Percentiles rank a stretch among this genome's conserved stretches.
These are phyloP conservation scores for Brachionus rubens DNA, from an alignment of 1,140 invertebrate genomes.

Conservation along the genomic window DNA sequence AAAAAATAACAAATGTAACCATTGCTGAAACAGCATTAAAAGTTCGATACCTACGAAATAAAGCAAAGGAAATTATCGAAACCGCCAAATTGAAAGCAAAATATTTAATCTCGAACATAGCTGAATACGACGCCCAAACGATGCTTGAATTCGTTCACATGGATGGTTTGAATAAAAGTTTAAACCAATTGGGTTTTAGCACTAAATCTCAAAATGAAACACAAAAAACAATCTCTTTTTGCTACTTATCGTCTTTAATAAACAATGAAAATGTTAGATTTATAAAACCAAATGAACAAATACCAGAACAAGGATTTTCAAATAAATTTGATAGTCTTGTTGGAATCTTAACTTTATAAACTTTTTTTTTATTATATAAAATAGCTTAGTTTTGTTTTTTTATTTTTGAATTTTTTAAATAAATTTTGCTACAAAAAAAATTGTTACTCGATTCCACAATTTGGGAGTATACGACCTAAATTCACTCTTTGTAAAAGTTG, in stretches of 20 bases:
- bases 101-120: neutral
- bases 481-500: neutral
- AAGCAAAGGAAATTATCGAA: constrained; percentile 2
- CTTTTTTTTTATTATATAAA: neutral
- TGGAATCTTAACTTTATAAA: constrained; percentile 15
- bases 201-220: constrained; percentile 18
- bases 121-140: neutral
- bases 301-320: neutral
- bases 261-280: constrained; percentile 23
- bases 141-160: neutral
- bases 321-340: constrained; percentile 6
- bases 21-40: neutral
- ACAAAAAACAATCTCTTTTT: neutral
- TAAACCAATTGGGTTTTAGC: neutral
- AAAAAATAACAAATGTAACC: constrained; percentile 17
- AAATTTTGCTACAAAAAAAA: neutral
- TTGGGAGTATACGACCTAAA: constrained; percentile 20
- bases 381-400: too few relatives aligned
- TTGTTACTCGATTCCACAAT: neutral
- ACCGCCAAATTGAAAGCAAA: neutral
- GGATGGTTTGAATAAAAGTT: neutral
- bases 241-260: constrained; percentile 29
- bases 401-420: neutral
- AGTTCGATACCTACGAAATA: neutral
- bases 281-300: neutral